Evolutionary conservation across 2,113 vertebrate species (phyloP), one percentile per base, ranked within the genome.

Genomic region (Sebastes fasciatus): DNA sequence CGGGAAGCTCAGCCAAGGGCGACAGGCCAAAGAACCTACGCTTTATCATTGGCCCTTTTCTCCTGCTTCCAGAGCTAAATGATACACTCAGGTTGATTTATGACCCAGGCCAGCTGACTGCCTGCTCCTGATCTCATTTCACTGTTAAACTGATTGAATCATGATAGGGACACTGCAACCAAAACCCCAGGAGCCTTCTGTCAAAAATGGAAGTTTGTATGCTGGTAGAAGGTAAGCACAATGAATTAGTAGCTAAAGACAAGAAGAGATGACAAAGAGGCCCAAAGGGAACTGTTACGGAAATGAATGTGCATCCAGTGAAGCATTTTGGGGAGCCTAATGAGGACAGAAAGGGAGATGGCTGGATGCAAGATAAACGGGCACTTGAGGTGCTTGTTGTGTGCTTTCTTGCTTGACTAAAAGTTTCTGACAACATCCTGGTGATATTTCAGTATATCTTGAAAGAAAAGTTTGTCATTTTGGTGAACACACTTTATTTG

Each of bases 141-240:
- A 80, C 68, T 69, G 51, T 82, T 76, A 89, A 84, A 87, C 48
- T 76, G 75, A 87, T 78, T 91, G 86, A 88, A 86, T 89, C 72
- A 76, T 67, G 72, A 88, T 77, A 51, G 60, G 34, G 57, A 79
- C 42, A 5, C 16, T 26, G 54, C 74, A 70, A 67, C 45, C 16
- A 74, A 86, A 81, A 61, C 72, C 71, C 54, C 21, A 61, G 74
- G 68, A 82, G 68, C 3, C 34, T 11, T 68, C 67, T 77, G 55
- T 82, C 71, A 80, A 12, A 57, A 34, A 64, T 21, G 65, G 46
- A 80, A 48, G 63, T 82, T 82, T 74, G 57, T 21, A n/a, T 70
- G 65, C 51, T 19, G 49, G 58, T 73, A 46, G 54, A 80, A 65
- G 19, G 49, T 82, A 69, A 85, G 68, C 21, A 52, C 52, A 70